These are phyloP conservation scores for Cephus pulcher DNA, from an alignment of 2,888 invertebrate species.

Conservation along the genomic window DNA sequence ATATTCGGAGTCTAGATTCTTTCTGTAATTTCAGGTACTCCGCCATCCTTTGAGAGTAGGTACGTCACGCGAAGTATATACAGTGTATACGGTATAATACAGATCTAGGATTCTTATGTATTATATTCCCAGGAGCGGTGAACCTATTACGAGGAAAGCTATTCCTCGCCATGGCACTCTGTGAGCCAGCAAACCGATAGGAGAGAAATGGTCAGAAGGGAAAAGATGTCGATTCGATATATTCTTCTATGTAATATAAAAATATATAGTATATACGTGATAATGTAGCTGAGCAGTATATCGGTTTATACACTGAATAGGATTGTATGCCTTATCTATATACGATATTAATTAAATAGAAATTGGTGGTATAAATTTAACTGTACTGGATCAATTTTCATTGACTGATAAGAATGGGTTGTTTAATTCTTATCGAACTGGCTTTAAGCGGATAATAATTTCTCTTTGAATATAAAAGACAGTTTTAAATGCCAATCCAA, in stretches of 20 bases:
- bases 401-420: neutral
- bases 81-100: neutral
- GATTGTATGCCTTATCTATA: neutral
- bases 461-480: neutral
- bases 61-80: neutral
- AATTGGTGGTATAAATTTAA: neutral
- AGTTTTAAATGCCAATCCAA: neutral
- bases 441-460: neutral
- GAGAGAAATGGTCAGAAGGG: slow-evolving; percentile 29
- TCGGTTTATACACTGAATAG: neutral
- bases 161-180: slow-evolving; percentile 29
- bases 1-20: neutral
- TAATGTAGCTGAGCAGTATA: neutral
- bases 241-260: neutral
- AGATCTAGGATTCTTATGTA: neutral
- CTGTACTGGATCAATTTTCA: neutral
- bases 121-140: neutral
- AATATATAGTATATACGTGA: neutral
- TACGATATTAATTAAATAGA: neutral
- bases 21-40: neutral
- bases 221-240: slow-evolving; percentile 44
- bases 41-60: neutral
- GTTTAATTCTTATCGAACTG: neutral
- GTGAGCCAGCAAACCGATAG: slow-evolving; percentile 9
- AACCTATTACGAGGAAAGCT: slow-evolving; percentile 33